Conservation (phyloP, 2,888 invertebrate genomes). For the Lithophane leautieri region DNA sequence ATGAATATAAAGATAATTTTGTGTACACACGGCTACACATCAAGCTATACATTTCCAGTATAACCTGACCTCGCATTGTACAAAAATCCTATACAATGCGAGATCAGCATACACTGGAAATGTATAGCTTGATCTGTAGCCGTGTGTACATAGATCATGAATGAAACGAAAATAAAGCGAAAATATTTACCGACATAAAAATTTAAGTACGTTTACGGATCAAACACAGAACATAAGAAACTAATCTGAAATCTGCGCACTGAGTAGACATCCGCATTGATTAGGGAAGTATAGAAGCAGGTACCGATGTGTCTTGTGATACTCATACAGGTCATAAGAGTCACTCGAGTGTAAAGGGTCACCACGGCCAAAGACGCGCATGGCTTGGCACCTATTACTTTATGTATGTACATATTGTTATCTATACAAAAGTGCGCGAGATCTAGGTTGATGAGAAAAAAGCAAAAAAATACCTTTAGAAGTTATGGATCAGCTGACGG, state of each 20-base stretch:
- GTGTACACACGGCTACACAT: too few species aligned
- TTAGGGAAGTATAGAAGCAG: slow-evolving; percentile 41
- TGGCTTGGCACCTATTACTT: slow-evolving; percentile 42
- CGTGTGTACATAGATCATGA: neutral
- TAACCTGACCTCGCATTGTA: too few species aligned
- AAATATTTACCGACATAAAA: too few species aligned
- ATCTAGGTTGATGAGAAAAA: slow-evolving; percentile 1
- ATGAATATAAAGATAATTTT: neutral
- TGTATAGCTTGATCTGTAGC: too few species aligned
- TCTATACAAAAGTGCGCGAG: slow-evolving; percentile 4
- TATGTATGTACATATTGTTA: slow-evolving; percentile 14
- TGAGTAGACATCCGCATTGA: slow-evolving; percentile 12
- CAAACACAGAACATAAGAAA: slow-evolving; percentile 18
- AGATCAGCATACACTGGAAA: too few species aligned
- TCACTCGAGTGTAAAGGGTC: slow-evolving; percentile 50
- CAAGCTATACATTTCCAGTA: too few species aligned
- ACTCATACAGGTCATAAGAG: slow-evolving; percentile 55
- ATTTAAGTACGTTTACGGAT: neutral
- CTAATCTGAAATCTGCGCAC: slow-evolving; percentile 5
- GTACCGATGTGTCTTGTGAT: slow-evolving; percentile 45
- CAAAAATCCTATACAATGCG: too few species aligned
- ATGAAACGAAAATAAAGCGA: neutral
- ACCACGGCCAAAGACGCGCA: slow-evolving; percentile 44
- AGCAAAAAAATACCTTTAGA: slow-evolving; percentile 5
- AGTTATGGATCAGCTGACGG: neutral